These are phyloP conservation scores for Camelus dromedarius DNA, from an alignment of 2,113 vertebrate species.

Conservation along the genomic window DNA sequence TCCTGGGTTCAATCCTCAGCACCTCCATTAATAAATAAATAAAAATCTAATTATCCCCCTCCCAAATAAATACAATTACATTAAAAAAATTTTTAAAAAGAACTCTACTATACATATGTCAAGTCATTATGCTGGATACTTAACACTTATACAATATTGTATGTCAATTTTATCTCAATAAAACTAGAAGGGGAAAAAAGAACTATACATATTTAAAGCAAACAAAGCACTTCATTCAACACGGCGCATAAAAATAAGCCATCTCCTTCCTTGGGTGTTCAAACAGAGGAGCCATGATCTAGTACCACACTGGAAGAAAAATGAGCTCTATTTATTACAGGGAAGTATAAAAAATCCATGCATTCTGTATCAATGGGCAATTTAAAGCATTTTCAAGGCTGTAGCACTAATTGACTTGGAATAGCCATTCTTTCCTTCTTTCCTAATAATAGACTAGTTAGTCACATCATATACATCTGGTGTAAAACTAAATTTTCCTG, in stretches of 20 bases:
- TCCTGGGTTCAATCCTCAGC: too few relatives aligned
- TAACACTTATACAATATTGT: neutral
- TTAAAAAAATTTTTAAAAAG: too few relatives aligned
- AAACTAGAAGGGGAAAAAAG: neutral
- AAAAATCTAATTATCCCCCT: too few relatives aligned
- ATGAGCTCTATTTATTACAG: neutral
- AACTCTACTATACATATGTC: neutral
- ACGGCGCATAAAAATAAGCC: neutral
- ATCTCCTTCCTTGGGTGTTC: neutral
- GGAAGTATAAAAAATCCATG: neutral
- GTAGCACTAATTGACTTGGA: neutral
- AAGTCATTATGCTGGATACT: neutral
- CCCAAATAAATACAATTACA: too few relatives aligned
- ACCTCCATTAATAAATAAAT: too few relatives aligned
- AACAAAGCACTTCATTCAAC: neutral
- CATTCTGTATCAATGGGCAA: neutral
- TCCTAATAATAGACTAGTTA: neutral
- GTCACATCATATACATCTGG: neutral
- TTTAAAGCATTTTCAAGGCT: neutral
- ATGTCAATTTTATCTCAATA: neutral
- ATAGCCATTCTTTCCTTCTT: neutral
- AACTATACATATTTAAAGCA: neutral
- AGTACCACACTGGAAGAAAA: neutral
- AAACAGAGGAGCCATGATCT: neutral
- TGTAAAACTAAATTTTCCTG: neutral